phyloP scores from a whole-genome alignment of 1,140 invertebrate genomes.

The Chlorops oryzae region DNA sequence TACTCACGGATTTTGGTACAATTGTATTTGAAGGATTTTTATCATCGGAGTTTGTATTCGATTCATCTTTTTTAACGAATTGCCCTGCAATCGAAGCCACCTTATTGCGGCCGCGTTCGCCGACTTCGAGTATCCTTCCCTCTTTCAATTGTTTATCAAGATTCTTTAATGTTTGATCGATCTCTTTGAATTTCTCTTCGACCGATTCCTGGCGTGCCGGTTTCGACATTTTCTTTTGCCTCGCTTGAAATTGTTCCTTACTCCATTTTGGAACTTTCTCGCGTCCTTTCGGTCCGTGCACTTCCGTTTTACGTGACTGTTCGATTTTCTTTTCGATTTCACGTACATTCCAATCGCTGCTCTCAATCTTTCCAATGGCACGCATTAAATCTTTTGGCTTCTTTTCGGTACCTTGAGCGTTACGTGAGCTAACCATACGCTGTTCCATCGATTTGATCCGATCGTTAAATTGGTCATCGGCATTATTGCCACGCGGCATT shows the following conservation, averaged over 20 bases:
- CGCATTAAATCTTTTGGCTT: conserved; percentile 81
- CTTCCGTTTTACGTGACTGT: conserved; percentile 62
- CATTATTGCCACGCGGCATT: conserved; percentile 51
- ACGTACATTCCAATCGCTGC: conserved; percentile 87
- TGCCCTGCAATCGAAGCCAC: conserved; percentile 82
- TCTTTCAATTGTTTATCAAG: conserved; percentile 76
- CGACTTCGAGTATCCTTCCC: conserved; percentile 62
- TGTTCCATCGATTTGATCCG: conserved; percentile 64
- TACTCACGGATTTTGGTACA: conserved; percentile 60
- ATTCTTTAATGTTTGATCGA: conserved; percentile 74
- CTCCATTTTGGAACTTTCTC: conserved; percentile 88
- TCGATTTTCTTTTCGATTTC: conserved; percentile 86
- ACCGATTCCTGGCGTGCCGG: conserved; percentile 54
- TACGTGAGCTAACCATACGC: conserved; percentile 51
- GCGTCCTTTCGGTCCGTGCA: conserved; percentile 58
- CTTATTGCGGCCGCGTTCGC: conserved; percentile 69
- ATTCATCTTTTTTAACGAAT: conserved; percentile 61
- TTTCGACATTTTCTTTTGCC: conserved; percentile 70
- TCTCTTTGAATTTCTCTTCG: conserved; percentile 59
- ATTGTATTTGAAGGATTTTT: conserved; percentile 38
- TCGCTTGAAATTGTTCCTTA: conserved; percentile 75
- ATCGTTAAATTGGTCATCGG: conserved; percentile 66
- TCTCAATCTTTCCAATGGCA: conserved; percentile 84
- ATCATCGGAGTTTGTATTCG: conserved; percentile 50
- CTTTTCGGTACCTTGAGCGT: conserved; percentile 56